Evolutionary conservation across 2,888 invertebrate species (phyloP).

Genomic region (Melieria omissa): DNA sequence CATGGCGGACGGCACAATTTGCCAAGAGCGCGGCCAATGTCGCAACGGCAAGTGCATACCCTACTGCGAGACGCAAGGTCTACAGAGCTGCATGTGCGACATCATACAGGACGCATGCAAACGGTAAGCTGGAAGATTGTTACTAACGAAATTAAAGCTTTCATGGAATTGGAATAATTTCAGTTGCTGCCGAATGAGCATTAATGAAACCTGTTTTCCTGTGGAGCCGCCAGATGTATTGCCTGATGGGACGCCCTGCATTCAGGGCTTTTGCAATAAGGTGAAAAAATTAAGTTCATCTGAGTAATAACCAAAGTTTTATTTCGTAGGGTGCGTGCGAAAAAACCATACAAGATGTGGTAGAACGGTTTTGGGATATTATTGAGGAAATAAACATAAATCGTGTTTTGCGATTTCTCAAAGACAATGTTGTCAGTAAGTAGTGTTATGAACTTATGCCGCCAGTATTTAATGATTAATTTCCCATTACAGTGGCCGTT

Average conservation of each 20-base stretch:
- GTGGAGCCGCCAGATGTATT: conserved; percentile 89
- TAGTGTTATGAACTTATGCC: conserved; percentile 31
- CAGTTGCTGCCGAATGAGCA: conserved; percentile 86
- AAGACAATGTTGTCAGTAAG: conserved; percentile 92
- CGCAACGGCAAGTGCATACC: conserved; percentile 89
- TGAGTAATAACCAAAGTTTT: neutral
- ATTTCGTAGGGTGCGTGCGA: conserved; percentile 85
- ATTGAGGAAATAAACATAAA: conserved; percentile 97
- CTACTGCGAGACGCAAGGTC: conserved; percentile 92
- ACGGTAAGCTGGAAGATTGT: conserved; percentile 64
- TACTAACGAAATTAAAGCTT: neutral
- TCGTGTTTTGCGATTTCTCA: conserved; percentile 86
- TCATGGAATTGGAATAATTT: neutral
- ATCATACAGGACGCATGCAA: conserved; percentile 92
- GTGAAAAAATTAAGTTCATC: conserved; percentile 66
- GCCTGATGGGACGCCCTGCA: conserved; percentile 94
- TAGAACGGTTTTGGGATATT: conserved; percentile 96
- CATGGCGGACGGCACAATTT: conserved; percentile 75
- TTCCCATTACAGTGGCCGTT: conserved; percentile 71
- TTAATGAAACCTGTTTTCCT: conserved; percentile 92
- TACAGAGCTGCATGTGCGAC: conserved; percentile 97
- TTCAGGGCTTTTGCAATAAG: conserved; percentile 96
- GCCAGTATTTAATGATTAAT: neutral
- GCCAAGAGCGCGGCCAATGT: conserved; percentile 92
- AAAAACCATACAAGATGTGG: conserved; percentile 94